These are phyloP conservation scores for Drosophila melanica DNA, from an alignment of 1,140 invertebrate genomes.

Conservation along the genomic window DNA sequence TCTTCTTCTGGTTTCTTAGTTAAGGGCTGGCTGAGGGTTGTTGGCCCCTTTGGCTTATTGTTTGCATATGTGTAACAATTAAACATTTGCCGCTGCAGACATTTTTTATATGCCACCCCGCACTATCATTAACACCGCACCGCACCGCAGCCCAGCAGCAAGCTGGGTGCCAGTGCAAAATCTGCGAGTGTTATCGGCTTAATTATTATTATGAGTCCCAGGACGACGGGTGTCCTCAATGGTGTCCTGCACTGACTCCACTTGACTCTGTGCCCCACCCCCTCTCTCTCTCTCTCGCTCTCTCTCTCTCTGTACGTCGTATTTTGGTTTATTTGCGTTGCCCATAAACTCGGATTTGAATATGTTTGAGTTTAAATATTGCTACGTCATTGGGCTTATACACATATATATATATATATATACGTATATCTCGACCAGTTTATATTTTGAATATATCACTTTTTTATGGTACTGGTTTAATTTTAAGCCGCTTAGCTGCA, in stretches of 20 bases:
- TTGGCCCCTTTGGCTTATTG: slow-evolving; percentile 62
- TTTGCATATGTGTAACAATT: slow-evolving; percentile 83
- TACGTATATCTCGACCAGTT: slow-evolving; percentile 18
- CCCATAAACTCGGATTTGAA: slow-evolving; percentile 79
- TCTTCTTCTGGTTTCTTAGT: slow-evolving; percentile 5
- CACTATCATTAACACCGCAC: slow-evolving; percentile 69
- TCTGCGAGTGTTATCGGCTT: slow-evolving; percentile 80
- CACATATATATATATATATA: slow-evolving; percentile 6
- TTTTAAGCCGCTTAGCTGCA: slow-evolving; percentile 75
- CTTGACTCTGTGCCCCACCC: slow-evolving; percentile 49
- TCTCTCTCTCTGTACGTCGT: neutral
- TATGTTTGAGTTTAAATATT: slow-evolving; percentile 77
- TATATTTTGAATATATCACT: slow-evolving; percentile 35
- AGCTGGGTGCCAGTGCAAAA: slow-evolving; percentile 75
- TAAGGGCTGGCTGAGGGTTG: slow-evolving; percentile 40
- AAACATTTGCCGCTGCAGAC: slow-evolving; percentile 72
- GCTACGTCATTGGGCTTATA: slow-evolving; percentile 39
- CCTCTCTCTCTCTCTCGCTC: slow-evolving; percentile 2
- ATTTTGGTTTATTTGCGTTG: slow-evolving; percentile 58
- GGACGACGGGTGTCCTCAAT: slow-evolving; percentile 60
- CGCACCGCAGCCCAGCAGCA: slow-evolving; percentile 20
- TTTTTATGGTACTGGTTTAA: slow-evolving; percentile 21
- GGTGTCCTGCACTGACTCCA: slow-evolving; percentile 44
- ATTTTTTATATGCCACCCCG: slow-evolving; percentile 68
- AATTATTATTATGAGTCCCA: slow-evolving; percentile 80